phyloP scores from a whole-genome alignment of 1,140 invertebrate genomes.

The Drosophila lini region DNA sequence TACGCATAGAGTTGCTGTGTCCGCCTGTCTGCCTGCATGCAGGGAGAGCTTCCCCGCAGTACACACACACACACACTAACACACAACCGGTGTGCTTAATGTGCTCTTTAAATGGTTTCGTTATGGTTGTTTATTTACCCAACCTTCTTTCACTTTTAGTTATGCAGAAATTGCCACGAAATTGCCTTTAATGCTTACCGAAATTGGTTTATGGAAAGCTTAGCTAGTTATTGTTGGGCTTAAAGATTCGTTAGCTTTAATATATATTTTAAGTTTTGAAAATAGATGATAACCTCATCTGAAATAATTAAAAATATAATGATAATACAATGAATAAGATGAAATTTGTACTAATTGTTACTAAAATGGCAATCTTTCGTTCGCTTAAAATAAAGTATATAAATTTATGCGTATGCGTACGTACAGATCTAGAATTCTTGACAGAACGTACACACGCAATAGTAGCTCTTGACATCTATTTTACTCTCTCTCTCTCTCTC shows the following conservation, averaged over 20 bases:
- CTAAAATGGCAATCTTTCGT: too few relatives aligned
- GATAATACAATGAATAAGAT: not conserved
- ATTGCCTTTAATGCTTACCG: not conserved
- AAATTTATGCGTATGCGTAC: too few relatives aligned
- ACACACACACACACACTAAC: not conserved
- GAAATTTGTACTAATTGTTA: too few relatives aligned
- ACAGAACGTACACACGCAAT: too few relatives aligned
- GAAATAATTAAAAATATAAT: too few relatives aligned
- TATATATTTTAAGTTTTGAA: not conserved
- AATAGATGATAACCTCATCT: too few relatives aligned
- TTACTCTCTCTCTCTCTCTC: too few relatives aligned
- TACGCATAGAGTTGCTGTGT: constrained; percentile 34
- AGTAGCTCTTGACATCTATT: too few relatives aligned
- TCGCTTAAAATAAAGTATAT: too few relatives aligned
- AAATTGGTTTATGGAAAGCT: not conserved
- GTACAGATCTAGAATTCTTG: too few relatives aligned
- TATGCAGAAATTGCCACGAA: constrained; percentile 15
- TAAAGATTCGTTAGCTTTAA: not conserved
- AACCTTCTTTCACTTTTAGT: not conserved
- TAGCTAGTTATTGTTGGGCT: not conserved
- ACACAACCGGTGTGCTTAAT: constrained; percentile 51
- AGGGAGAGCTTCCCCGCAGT: constrained; percentile 11
- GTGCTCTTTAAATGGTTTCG: constrained; percentile 50
- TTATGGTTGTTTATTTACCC: constrained; percentile 14
- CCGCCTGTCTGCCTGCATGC: constrained; percentile 1